These are phyloP conservation scores for Heliconius erato DNA, from an alignment of 2,888 invertebrate species.

Conservation along the genomic window DNA sequence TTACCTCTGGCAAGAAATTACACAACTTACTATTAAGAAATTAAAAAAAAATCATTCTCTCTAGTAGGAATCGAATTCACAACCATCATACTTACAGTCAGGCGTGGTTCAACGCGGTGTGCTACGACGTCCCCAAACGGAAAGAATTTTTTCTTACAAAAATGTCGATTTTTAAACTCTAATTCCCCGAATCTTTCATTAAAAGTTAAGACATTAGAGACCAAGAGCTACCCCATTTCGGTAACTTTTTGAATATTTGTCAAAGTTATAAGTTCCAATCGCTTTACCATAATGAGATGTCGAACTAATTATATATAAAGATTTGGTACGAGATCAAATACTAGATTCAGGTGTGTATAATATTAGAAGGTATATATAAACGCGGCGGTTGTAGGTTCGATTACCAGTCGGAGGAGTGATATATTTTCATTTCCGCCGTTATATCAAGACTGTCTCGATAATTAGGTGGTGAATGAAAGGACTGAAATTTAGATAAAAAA, in stretches of 20 bases:
- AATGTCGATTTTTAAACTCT: constrained; percentile 15
- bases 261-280: constrained; percentile 20
- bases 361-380: neutral
- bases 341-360: neutral
- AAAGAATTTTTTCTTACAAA: neutral
- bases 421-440: neutral
- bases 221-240: constrained; percentile 16
- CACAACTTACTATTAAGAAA: neutral
- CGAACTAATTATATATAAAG: neutral
- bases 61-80: neutral
- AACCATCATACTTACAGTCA: neutral
- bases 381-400: neutral
- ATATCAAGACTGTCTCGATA: neutral
- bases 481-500: too few relatives aligned
- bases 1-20: too few relatives aligned
- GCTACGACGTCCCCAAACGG: neutral
- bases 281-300: constrained; percentile 10
- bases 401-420: neutral
- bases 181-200: constrained; percentile 22
- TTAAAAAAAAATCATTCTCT: neutral
- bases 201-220: constrained; percentile 22
- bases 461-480: too few relatives aligned
- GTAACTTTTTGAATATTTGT: constrained; percentile 28
- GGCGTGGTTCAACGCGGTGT: neutral
- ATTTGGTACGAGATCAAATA: neutral